phyloP scores from a whole-genome alignment of 2,888 invertebrate species.

The Hirtodrosophila cameraria region DNA sequence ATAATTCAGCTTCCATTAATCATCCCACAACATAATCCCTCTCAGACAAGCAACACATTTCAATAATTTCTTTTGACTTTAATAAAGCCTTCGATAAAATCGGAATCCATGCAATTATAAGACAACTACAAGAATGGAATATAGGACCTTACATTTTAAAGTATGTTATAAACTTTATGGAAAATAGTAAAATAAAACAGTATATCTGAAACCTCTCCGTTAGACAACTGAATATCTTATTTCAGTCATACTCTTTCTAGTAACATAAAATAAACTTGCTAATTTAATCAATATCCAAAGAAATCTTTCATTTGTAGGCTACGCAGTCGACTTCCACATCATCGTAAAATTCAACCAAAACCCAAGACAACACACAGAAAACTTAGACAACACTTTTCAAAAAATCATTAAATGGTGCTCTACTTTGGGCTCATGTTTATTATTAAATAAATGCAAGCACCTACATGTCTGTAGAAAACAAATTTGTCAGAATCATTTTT shows the following conservation, averaged over 20 bases:
- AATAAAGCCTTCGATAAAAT: conserved; percentile 11
- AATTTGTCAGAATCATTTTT: too few species aligned
- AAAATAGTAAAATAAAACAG: conserved; percentile 16
- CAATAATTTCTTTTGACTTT: conserved; percentile 7
- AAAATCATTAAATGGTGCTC: neutral
- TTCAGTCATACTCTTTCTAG: too few species aligned
- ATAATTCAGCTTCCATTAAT: conserved; percentile 9
- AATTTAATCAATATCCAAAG: too few species aligned
- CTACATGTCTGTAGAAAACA: conserved; percentile 6
- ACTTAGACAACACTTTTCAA: neutral
- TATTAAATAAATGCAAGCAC: conserved; percentile 10
- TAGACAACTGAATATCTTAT: conserved; percentile 32
- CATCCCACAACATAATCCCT: too few species aligned
- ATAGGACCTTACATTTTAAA: conserved; percentile 12
- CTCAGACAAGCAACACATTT: conserved; percentile 7
- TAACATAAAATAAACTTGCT: too few species aligned
- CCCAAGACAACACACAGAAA: neutral
- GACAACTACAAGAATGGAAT: conserved; percentile 12
- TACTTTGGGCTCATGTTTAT: too few species aligned
- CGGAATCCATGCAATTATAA: conserved; percentile 5
- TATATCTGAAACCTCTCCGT: conserved; percentile 9
- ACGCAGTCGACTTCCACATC: conserved; percentile 4
- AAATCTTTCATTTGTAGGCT: too few species aligned
- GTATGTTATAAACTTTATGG: conserved; percentile 29
- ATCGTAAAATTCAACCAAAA: too few species aligned